Evolutionary conservation across 2,113 vertebrate genomes (phyloP), one percentile per base, ranked within the genome.

Genomic region (Enhydra lutris): DNA sequence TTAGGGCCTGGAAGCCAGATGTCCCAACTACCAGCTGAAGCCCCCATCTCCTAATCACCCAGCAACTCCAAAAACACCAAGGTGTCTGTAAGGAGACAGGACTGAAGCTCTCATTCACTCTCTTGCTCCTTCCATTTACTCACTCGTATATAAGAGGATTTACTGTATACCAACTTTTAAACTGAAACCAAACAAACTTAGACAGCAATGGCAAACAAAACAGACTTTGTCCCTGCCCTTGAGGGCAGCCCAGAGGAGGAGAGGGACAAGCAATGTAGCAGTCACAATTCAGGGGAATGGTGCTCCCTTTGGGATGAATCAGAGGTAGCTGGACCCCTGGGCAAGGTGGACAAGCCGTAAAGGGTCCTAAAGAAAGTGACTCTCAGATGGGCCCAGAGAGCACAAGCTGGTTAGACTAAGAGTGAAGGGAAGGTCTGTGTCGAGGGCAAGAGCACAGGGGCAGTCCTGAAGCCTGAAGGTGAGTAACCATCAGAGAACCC

Each of bases 381-480:
- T 63, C 29, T 90, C 47, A 11, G 10, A 59, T 42, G 55, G 69
- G 76, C 74, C 31, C 42, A 18, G 55, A 69, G 7, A 39, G 31
- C 57, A n/a, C 20, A 63, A 29, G 31, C 7, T 24, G 21, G 20
- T n/a, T 34, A 47, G 85, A 15, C 36, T 63, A 50, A 29, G 31
- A 50, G 73, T 39, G 9, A 55, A 73, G 18, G 39, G 36, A 63
- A 61, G 26, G 26, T 34, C 23, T 0, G 0, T 7, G 1, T 9
- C 0, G 15, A 91, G 4, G n/a, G 17, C 15, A 42, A 57, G 67
- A 12, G 36, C 24, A 3, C 2, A 0, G 7, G 52, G 23, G 23
- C 85, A 63, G 82, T 12, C 50, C 74, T 55, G 7, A 45, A 73
- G 79, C 13, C 31, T 26, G 39, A 23, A 45, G 76, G n/a, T 34